Percentiles rank a stretch among this genome's conserved stretches.
These are phyloP conservation scores for Chlorops oryzae DNA, from an alignment of 1,140 invertebrate genomes.

Conservation along the genomic window DNA sequence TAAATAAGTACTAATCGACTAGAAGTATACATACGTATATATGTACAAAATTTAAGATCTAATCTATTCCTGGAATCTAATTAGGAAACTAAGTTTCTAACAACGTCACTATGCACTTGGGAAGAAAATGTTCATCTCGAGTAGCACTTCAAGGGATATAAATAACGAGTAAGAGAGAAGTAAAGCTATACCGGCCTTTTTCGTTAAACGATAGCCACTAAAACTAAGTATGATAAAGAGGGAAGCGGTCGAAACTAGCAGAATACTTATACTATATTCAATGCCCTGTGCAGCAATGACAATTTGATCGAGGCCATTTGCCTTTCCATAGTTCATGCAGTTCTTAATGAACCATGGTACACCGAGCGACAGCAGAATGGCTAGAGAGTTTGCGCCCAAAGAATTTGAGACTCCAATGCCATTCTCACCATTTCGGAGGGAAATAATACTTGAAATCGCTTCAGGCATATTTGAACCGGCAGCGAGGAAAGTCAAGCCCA, in stretches of 20 bases:
- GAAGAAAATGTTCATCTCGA: constrained; percentile 47
- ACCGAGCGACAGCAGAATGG: constrained; percentile 78
- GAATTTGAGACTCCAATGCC: constrained; percentile 82
- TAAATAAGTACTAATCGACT: too few relatives aligned
- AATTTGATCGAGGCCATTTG: constrained; percentile 50
- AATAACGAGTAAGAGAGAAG: constrained; percentile 58
- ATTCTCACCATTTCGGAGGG: constrained; percentile 71
- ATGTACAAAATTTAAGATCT: too few relatives aligned
- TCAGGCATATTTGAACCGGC: constrained; percentile 86
- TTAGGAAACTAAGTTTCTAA: background rate
- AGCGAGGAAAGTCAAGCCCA: constrained; percentile 83
- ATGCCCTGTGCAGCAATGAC: constrained; percentile 49
- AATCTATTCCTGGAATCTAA: too few relatives aligned
- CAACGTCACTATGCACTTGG: constrained; percentile 25
- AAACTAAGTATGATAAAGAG: constrained; percentile 54
- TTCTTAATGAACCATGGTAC: constrained; percentile 77
- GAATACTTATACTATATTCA: constrained; percentile 57
- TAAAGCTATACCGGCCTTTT: constrained; percentile 55
- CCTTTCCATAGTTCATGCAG: constrained; percentile 42
- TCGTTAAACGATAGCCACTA: constrained; percentile 55
- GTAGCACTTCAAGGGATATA: constrained; percentile 41
- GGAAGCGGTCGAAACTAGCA: constrained; percentile 53
- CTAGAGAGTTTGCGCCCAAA: constrained; percentile 76
- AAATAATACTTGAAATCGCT: constrained; percentile 75
- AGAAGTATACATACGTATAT: too few relatives aligned